Base-by-base conservation (phyloP, 2,797 vertebrate genomes). In the Eulemur albifrons region DNA sequence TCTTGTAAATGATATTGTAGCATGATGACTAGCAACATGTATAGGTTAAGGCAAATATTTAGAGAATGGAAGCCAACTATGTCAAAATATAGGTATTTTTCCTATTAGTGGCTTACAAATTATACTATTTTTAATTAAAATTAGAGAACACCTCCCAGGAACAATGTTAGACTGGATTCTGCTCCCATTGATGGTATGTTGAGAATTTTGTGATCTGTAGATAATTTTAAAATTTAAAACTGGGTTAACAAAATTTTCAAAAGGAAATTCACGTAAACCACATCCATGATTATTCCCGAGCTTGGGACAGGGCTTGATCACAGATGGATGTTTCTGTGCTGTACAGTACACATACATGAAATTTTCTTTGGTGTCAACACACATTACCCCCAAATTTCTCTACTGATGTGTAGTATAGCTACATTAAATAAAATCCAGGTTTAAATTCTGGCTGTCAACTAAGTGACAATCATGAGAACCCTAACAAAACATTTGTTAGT, bases 401-500 rank as follows among this genome's bases (percentile, higher is more conserved):
- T 61, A 23, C 18, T 75, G 21, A 45, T 7, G 5, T 25, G 9
- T 6, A n/a, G 18, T 8, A 48, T 61, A 88, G 17, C 48, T 96
- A 83, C 57, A 77, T 82, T 30, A 32, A 65, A 5, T 65, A 18
- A 89, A 91, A 84, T 88, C 92, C 93, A 83, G 86, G 67, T 13
- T 92, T 95, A 96, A 98, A 95, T 69, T 92, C 93, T 95, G 96
- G 92, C 40, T 90, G 12, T 79, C 92, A 94, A 73, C 75, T 91
- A 86, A 87, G 86, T 87, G 35, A 61, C 0, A 27, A 8, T 80
- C 91, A 82, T 72, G 92, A 97, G 45, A 40, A 94, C 61, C 35
- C 86, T 40, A 90, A 88, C 50, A 93, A 98, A 96, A 48, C 88
- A 93, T 93, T 93, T 94, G 79, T 79, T 82, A 72, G 67, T 82